Evolutionary conservation across 1,140 invertebrate species (phyloP).

Genomic region (Daktulosphaira vitifoliae): DNA sequence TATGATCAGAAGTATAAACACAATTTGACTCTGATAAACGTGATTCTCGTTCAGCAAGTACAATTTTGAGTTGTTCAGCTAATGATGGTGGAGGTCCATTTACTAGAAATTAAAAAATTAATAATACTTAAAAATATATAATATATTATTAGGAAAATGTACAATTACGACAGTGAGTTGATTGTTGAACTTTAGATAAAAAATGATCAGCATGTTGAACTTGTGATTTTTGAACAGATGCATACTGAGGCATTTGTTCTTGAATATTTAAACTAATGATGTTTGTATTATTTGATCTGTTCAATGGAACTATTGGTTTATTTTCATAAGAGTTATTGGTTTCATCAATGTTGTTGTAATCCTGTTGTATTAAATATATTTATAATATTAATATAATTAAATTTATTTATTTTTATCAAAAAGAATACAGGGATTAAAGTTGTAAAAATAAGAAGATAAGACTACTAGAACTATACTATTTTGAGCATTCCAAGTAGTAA

Average conservation of each 20-base stretch:
- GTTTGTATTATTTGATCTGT: slow-evolving; percentile 19
- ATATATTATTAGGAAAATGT: neutral
- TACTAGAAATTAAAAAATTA: slow-evolving; percentile 5
- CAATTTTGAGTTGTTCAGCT: slow-evolving; percentile 74
- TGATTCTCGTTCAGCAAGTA: slow-evolving; percentile 64
- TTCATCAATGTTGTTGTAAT: slow-evolving; percentile 13
- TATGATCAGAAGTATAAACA: slow-evolving; percentile 12
- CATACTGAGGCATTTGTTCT: slow-evolving; percentile 24
- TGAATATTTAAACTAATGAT: neutral
- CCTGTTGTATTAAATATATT: no score
- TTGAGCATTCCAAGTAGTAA: no score
- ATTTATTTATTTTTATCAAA: no score
- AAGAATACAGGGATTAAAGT: neutral
- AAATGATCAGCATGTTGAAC: slow-evolving; percentile 29
- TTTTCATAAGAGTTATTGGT: neutral
- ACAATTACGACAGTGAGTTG: slow-evolving; percentile 29
- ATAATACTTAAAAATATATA: slow-evolving; percentile 1
- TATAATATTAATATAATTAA: no score
- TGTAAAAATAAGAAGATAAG: no score
- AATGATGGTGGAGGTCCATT: slow-evolving; percentile 60
- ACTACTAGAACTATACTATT: no score
- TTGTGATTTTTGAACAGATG: slow-evolving; percentile 25
- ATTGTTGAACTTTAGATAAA: slow-evolving; percentile 23
- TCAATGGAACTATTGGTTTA: slow-evolving; percentile 5
- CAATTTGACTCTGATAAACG: slow-evolving; percentile 44